phyloP scores from a whole-genome alignment of 1,140 invertebrate species.

The Zaprionus davidi region DNA sequence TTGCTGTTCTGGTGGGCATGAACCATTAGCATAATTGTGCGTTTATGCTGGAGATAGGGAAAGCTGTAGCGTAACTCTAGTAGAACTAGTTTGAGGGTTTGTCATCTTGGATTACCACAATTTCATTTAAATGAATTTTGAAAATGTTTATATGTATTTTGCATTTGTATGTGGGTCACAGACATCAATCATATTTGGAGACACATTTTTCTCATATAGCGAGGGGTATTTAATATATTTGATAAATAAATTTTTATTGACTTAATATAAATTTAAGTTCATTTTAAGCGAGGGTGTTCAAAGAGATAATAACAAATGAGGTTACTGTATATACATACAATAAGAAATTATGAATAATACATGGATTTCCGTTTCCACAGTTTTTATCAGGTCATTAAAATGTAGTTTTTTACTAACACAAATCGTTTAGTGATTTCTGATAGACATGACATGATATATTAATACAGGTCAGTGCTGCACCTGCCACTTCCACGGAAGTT shows the following conservation, averaged over 20 bases:
- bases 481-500: constrained; percentile 33
- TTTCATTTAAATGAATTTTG: constrained; percentile 42
- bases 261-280: no score
- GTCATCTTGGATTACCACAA: constrained; percentile 42
- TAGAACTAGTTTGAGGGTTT: constrained; percentile 10
- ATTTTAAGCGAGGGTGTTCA: no score
- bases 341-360: no score
- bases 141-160: constrained; percentile 19
- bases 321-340: no score
- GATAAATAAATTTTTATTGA: no score
- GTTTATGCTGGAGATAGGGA: constrained; percentile 36
- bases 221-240: constrained; percentile 4
- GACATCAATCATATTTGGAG: constrained; percentile 8
- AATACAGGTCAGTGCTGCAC: constrained; percentile 67
- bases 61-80: constrained; percentile 28
- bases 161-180: constrained; percentile 29
- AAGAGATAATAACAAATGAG: no score
- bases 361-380: neutral
- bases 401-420: neutral
- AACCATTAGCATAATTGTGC: constrained; percentile 73
- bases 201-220: neutral
- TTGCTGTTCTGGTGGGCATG: constrained; percentile 41
- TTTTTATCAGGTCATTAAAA: neutral
- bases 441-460: constrained; percentile 39
- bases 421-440: constrained; percentile 46